phyloP scores from a whole-genome alignment of 1,140 invertebrate genomes.

The Trissolcus basalis region DNA sequence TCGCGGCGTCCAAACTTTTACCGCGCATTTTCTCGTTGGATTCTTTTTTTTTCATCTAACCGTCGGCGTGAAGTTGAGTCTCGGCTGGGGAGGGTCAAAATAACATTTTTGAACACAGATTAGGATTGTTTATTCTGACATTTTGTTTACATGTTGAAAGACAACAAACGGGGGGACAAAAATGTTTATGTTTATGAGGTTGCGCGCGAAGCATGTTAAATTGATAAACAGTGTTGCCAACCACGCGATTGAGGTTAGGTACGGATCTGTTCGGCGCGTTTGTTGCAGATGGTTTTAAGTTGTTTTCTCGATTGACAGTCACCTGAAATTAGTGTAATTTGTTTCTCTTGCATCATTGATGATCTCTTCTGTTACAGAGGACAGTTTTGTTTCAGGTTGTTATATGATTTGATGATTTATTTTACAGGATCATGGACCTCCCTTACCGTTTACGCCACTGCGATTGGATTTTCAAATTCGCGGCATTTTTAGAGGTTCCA shows the following conservation, averaged over 20 bases:
- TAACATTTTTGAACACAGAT: too few relatives aligned
- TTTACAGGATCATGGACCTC: too few relatives aligned
- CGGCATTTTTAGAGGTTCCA: too few relatives aligned
- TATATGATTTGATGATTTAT: too few relatives aligned
- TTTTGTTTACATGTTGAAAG: too few relatives aligned
- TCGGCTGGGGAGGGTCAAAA: too few relatives aligned
- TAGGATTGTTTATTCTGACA: too few relatives aligned
- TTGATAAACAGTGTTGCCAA: constrained; percentile 7
- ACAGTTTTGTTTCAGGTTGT: neutral
- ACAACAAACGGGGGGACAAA: neutral
- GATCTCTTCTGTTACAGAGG: neutral
- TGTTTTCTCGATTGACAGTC: neutral
- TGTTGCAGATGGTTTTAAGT: neutral
- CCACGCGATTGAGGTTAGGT: neutral
- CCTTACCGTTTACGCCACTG: too few relatives aligned
- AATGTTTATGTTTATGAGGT: neutral
- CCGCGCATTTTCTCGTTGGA: neutral
- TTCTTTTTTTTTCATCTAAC: too few relatives aligned
- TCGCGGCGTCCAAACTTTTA: neutral
- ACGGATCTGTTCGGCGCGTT: neutral
- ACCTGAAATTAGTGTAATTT: neutral
- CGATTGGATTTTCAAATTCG: too few relatives aligned
- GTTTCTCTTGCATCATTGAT: neutral
- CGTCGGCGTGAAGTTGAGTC: too few relatives aligned
- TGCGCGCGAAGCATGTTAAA: neutral